Conservation (phyloP, 2,113 vertebrate species). For the Erpornis zantholeuca region DNA sequence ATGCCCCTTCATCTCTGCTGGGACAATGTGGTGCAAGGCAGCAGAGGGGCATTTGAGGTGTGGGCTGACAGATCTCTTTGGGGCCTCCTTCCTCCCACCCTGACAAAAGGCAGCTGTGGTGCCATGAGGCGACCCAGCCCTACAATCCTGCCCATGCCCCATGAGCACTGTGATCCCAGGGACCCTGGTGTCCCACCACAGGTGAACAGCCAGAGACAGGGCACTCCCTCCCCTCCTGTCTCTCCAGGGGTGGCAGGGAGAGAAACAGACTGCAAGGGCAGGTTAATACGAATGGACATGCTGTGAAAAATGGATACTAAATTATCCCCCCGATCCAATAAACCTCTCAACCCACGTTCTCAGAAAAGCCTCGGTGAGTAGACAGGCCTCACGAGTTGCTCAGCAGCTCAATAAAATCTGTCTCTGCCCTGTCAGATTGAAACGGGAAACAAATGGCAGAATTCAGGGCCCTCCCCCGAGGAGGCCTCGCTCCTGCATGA, state of each 20-base stretch:
- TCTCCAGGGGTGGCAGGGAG: not conserved
- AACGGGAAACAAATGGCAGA: conserved; percentile 42
- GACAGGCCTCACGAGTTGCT: conserved; percentile 9
- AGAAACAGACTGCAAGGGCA: not conserved
- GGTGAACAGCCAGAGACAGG: not conserved
- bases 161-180: not conserved
- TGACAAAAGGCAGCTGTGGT: not conserved
- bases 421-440: not conserved
- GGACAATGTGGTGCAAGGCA: not conserved
- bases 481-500: not conserved
- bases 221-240: not conserved
- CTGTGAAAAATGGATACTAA: conserved; percentile 40
- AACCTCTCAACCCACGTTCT: not conserved
- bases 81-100: not conserved
- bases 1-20: not conserved
- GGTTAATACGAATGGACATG: not conserved
- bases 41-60: not conserved
- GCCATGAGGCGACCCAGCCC: not conserved
- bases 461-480: not conserved
- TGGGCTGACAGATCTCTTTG: not conserved
- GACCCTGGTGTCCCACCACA: not conserved
- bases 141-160: not conserved
- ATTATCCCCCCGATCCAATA: conserved; percentile 16
- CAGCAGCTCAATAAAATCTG: conserved; percentile 42
- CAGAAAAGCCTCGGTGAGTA: not conserved